Conservation (phyloP, 2,888 invertebrate species). For the Agrochola macilenta region DNA sequence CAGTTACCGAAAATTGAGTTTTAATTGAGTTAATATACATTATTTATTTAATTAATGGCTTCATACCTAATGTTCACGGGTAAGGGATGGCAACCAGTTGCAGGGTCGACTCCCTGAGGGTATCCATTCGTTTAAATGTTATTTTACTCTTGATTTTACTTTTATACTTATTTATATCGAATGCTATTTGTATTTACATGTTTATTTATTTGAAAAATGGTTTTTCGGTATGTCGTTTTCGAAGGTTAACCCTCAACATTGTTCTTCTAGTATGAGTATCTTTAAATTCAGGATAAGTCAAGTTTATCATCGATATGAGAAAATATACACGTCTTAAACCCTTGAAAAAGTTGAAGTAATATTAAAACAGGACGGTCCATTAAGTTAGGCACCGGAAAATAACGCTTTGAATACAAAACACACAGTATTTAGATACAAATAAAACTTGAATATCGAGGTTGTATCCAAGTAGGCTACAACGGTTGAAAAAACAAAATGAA, state of each 20-base stretch:
- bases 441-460: slow-evolving; percentile 32
- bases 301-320: neutral
- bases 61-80: slow-evolving; percentile 4
- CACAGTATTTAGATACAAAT: slow-evolving; percentile 21
- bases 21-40: neutral
- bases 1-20: neutral
- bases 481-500: slow-evolving; percentile 49
- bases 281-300: neutral
- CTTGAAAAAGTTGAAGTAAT: neutral
- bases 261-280: neutral
- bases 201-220: neutral
- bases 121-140: slow-evolving; percentile 55
- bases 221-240: neutral
- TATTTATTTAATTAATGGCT: slow-evolving; percentile 34
- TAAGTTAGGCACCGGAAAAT: slow-evolving; percentile 1
- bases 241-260: neutral
- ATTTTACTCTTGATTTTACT: slow-evolving; percentile 30
- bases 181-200: slow-evolving; percentile 2
- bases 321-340: neutral
- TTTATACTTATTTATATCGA: slow-evolving; percentile 28
- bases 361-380: neutral
- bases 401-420: slow-evolving; percentile 24
- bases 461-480: slow-evolving; percentile 28
- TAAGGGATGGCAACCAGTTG: slow-evolving; percentile 49
- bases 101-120: slow-evolving; percentile 38